phyloP scores from a whole-genome alignment of 2,113 vertebrate genomes.

The Petromus typicus region DNA sequence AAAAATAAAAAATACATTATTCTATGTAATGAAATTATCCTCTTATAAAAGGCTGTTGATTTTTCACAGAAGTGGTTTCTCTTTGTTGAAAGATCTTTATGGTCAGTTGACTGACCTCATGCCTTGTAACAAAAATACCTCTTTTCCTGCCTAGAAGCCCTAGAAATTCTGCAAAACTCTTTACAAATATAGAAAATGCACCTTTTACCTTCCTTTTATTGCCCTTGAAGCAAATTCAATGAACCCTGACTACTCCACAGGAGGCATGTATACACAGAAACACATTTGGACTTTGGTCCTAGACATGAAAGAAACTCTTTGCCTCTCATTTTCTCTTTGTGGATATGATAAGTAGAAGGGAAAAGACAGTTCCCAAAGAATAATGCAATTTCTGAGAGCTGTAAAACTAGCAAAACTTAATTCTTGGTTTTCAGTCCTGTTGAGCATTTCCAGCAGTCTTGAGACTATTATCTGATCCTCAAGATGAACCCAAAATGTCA shows the following conservation, averaged over 20 bases:
- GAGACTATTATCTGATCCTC: slow-evolving; percentile 21
- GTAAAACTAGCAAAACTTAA: not conserved
- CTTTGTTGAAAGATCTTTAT: not conserved
- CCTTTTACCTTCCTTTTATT: not conserved
- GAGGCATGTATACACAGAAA: not conserved
- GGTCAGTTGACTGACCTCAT: not conserved
- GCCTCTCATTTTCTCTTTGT: not conserved
- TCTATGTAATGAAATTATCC: not conserved
- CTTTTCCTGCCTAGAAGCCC: slow-evolving; percentile 5
- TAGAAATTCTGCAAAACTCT: not conserved
- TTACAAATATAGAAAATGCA: not conserved
- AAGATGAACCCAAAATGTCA: slow-evolving; percentile 11
- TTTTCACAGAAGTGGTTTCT: not conserved
- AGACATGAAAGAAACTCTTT: not conserved
- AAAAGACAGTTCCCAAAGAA: not conserved
- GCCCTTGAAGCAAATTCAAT: not conserved
- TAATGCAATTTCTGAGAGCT: not conserved
- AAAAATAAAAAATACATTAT: not conserved
- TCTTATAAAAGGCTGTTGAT: not conserved
- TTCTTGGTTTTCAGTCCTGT: slow-evolving; percentile 38
- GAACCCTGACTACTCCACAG: not conserved
- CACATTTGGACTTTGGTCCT: not conserved
- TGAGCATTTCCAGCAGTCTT: slow-evolving; percentile 10
- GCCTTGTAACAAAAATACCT: not conserved
- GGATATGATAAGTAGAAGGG: not conserved